Conservation (phyloP, 53 echinoderm and acorn worm species). For the Glandiceps talaboti region DNA sequence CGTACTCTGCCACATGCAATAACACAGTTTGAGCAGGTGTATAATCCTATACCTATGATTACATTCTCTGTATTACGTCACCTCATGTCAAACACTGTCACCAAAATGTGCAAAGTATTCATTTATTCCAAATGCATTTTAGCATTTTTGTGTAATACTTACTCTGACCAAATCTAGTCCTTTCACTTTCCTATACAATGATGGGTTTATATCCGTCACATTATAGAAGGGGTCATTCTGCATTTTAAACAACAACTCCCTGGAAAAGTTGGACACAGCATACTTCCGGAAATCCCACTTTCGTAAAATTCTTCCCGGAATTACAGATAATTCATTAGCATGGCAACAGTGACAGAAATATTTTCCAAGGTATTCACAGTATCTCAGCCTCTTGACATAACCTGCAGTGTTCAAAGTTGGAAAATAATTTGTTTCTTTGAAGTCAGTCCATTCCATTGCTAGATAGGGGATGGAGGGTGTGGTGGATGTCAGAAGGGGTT, state of each 20-base stretch:
- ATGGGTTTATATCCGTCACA: constrained; percentile 43
- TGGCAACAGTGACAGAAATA: constrained; percentile 99
- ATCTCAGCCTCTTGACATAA: constrained; percentile 68
- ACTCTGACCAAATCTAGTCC: constrained; percentile 50
- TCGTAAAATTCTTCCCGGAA: constrained; percentile 51
- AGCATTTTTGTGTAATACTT: too few relatives aligned
- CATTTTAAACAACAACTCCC: constrained; percentile 81
- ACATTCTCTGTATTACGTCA: too few relatives aligned
- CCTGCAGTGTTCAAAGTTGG: constrained; percentile 21
- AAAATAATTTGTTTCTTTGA: neutral
- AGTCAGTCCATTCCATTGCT: neutral
- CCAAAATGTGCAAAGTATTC: too few relatives aligned
- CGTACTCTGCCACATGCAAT: too few relatives aligned
- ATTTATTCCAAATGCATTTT: too few relatives aligned
- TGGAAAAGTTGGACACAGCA: constrained; percentile 82
- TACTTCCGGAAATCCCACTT: constrained; percentile 87
- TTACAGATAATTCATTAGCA: constrained; percentile 36
- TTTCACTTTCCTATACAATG: constrained; percentile 48
- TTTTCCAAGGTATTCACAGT: constrained; percentile 94
- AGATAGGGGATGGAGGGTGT: too few relatives aligned
- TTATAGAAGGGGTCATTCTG: constrained; percentile 72
- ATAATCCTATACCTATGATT: too few relatives aligned
- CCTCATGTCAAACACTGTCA: too few relatives aligned
- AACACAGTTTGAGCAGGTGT: too few relatives aligned
- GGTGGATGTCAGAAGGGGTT: too few relatives aligned